phyloP scores from a whole-genome alignment of 2,113 vertebrate species.

The Takifugu flavidus region DNA sequence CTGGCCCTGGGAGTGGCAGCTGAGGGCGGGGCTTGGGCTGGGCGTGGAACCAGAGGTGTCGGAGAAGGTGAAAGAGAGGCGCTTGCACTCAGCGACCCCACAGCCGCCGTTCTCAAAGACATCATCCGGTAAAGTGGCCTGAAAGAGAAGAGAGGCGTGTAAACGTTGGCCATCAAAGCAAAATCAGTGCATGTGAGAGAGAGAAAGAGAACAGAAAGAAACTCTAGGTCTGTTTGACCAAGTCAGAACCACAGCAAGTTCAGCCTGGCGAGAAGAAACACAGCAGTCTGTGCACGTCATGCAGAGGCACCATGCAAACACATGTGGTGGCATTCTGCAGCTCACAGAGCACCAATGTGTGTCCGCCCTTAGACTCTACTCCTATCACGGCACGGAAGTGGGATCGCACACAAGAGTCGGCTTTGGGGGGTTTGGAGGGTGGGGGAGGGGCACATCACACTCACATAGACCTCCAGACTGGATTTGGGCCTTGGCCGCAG shows the following conservation, averaged over 20 bases:
- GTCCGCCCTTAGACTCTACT: slow-evolving; percentile 16
- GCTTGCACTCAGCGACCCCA: slow-evolving; percentile 77
- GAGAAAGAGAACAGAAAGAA: not conserved
- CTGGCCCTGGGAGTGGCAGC: slow-evolving; percentile 69
- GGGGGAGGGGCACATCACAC: slow-evolving; percentile 66
- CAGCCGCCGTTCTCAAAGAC: slow-evolving; percentile 83
- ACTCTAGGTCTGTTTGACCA: not conserved
- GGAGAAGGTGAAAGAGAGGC: slow-evolving; percentile 87
- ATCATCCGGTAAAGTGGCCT: slow-evolving; percentile 89
- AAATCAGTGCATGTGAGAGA: not conserved
- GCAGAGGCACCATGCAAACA: slow-evolving; percentile 37
- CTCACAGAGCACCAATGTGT: slow-evolving; percentile 17
- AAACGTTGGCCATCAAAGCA: not conserved
- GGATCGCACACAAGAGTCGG: slow-evolving; percentile 36
- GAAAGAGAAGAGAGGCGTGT: slow-evolving; percentile 38
- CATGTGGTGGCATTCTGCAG: slow-evolving; percentile 14
- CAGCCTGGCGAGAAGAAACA: not conserved
- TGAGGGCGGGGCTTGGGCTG: slow-evolving; percentile 60
- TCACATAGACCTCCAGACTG: slow-evolving; percentile 94
- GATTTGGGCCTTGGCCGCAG: slow-evolving; percentile 87
- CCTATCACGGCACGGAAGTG: slow-evolving; percentile 5
- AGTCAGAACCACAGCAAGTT: not conserved
- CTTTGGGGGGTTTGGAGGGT: slow-evolving; percentile 16
- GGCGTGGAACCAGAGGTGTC: slow-evolving; percentile 76
- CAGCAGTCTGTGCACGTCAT: slow-evolving; percentile 19